Conservation (phyloP, 2,888 invertebrate genomes). For the Ariolimax columbianus region DNA sequence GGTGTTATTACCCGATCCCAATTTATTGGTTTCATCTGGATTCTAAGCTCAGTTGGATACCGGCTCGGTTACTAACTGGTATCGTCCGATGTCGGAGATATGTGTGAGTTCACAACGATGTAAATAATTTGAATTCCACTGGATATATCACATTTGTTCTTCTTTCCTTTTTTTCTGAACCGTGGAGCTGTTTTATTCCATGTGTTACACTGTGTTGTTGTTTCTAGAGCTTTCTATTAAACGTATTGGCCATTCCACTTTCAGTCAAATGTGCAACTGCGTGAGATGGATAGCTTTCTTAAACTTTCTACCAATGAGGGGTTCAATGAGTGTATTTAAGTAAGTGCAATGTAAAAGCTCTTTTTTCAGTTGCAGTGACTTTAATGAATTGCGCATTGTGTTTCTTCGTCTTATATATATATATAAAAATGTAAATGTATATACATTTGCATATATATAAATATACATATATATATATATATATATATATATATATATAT, state of each 20-base stretch:
- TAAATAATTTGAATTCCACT: too few relatives aligned
- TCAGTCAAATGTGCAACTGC: too few relatives aligned
- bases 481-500: background rate
- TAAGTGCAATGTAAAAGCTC: background rate
- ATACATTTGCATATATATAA: background rate
- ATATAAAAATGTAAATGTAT: background rate
- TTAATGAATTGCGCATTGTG: too few relatives aligned
- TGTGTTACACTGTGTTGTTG: too few relatives aligned
- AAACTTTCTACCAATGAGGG: background rate
- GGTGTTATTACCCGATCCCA: background rate
- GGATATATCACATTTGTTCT: too few relatives aligned
- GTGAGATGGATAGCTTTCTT: too few relatives aligned
- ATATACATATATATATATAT: background rate
- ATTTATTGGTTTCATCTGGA: background rate
- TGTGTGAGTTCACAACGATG: background rate
- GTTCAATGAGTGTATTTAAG: background rate
- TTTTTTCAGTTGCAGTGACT: too few relatives aligned
- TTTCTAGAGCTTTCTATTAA: too few relatives aligned
- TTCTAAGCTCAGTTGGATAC: constrained; percentile 2
- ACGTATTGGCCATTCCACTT: too few relatives aligned
- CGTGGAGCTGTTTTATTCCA: too few relatives aligned
- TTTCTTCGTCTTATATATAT: too few relatives aligned
- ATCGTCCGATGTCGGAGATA: background rate
- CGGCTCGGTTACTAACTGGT: background rate
- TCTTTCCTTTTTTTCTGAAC: too few relatives aligned